Base-by-base conservation (phyloP, 2,888 invertebrate species). In the Allacma fusca region DNA sequence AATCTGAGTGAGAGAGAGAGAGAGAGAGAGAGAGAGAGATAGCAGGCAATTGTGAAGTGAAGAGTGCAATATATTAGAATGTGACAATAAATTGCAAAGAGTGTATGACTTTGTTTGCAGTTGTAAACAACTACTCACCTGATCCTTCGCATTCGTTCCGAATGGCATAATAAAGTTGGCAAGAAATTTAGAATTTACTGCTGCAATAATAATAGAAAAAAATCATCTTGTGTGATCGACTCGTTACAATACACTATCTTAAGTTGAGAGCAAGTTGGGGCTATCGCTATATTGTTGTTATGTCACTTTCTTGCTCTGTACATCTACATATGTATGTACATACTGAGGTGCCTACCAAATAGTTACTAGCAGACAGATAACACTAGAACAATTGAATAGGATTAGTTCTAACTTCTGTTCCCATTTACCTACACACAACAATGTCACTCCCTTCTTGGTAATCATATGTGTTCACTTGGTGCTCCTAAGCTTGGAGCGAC, bases 141-240 rank as follows among this genome's bases (percentile, higher is more conserved):
- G 19, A 50, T 50, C 7, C 50, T 50, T 50, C 7, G 2, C 50
- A n/a, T 50, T 50, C 50, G 50, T 50, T 50, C 50, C 19, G n/a
- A 50, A n/a, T 4, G 50, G 50, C 50, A 50, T 50, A 50, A 50
- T 50, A 50, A 50, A 50, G 50, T 50, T 50, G 2, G 9, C 50
- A 50, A 50, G 50, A 34, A 29, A 2, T 24, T 26, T 26, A 34
- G 7, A 29, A 67, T 67, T 29, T 29, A 67, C 29, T 7, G 13
- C 29, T 26, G 7, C 1, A 21, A 67, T 34, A 67, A n/a, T 67
- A 28, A 67, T 28, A 34, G 29, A 16, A n/a, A 50, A 34, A 57
- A 29, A 72, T 59, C 72, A 59, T 57, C 72, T 57, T 59, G 72
- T 72, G 72, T 72, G 72, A 59, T 72, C 72, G 50, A 50, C 50